Evolutionary conservation across 23 tunicate genomes (phyloP).

Genomic region (Trididemnum clinides): DNA sequence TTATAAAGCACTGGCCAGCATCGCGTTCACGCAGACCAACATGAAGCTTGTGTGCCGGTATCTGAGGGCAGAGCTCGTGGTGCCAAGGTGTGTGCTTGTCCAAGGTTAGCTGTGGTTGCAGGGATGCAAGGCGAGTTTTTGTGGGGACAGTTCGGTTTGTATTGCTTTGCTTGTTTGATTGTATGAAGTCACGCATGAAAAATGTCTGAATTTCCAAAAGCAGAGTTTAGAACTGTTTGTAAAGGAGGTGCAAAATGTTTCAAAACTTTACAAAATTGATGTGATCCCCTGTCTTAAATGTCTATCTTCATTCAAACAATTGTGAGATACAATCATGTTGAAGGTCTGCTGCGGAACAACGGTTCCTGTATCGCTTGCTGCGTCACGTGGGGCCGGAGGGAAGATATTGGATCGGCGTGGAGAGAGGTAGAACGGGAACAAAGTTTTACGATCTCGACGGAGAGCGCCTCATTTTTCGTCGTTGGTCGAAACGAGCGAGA

Average conservation of each 20-base stretch:
- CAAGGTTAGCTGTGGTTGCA: too few relatives aligned
- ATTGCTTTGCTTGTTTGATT: too few relatives aligned
- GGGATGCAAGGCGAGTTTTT: too few relatives aligned
- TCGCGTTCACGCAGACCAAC: background rate
- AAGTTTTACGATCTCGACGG: conserved; percentile 29
- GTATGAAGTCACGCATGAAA: too few relatives aligned
- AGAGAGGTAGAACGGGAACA: background rate
- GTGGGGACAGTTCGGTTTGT: too few relatives aligned
- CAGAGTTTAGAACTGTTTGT: too few relatives aligned
- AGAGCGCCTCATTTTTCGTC: conserved; percentile 12
- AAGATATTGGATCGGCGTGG: conserved; percentile 44
- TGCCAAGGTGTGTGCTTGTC: too few relatives aligned
- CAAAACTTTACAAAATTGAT: too few relatives aligned
- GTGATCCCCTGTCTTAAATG: too few relatives aligned
- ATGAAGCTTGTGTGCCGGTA: conserved; percentile 37
- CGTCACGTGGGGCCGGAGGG: background rate
- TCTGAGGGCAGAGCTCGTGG: conserved; percentile 33
- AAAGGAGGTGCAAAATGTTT: too few relatives aligned
- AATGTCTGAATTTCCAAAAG: too few relatives aligned
- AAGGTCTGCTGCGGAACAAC: conserved; percentile 22
- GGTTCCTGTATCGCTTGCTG: conserved; percentile 22
- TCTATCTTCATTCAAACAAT: too few relatives aligned
- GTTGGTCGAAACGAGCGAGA: conserved; percentile 18
- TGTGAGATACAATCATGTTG: background rate
- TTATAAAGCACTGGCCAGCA: conserved; percentile 20